Base-by-base conservation (phyloP, 1,140 invertebrate genomes). In the Caerostris darwini region DNA sequence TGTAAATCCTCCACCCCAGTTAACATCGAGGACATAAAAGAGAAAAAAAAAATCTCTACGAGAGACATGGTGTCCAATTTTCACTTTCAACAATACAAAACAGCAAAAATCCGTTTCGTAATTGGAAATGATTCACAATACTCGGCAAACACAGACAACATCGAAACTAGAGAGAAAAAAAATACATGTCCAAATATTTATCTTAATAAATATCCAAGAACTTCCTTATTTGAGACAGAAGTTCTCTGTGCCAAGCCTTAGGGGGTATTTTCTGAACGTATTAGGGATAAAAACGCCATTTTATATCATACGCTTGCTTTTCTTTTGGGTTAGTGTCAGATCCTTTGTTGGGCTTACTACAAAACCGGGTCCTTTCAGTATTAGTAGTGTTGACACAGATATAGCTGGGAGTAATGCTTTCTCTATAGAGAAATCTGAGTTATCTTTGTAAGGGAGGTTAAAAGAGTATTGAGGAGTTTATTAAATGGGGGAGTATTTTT, bases 41-140 rank as follows among this genome's bases (percentile, higher is more conserved):
- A 3, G 83, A 57, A 56, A 54, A 56, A 56, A 19, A 54, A 85
- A 12, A 77, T 50, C 3, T 12, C 71, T 34, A 67, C 19, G 34
- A 71, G 69, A 77, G 10, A 77, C 34, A 77, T 50, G 53, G 34
- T 77, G 34, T 34, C 50, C 64, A 77, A 34, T 77, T 88, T 88
- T 90, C 88, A n/a, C n/a, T 71, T 34, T 34, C 34, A 34, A 19
- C 64, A 88, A 64, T 54, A 61, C 54, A 82, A 82, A 59, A 82
- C 82, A 92, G 53, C 56, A 17, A 81, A 3, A 17, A 34, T 34
- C 19, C 59, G 59, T 83, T 57, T 85, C 10, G 82, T 92, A 92
- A 92, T 92, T 85, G 82, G 59, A 85, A 82, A 86, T 92, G 91
- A 92, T 85, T 92, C 91, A 92, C 58, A 83, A 86, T 53, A 82